These are phyloP conservation scores for Ailurus styani DNA, from an alignment of 2,113 vertebrate genomes.

Conservation along the genomic window DNA sequence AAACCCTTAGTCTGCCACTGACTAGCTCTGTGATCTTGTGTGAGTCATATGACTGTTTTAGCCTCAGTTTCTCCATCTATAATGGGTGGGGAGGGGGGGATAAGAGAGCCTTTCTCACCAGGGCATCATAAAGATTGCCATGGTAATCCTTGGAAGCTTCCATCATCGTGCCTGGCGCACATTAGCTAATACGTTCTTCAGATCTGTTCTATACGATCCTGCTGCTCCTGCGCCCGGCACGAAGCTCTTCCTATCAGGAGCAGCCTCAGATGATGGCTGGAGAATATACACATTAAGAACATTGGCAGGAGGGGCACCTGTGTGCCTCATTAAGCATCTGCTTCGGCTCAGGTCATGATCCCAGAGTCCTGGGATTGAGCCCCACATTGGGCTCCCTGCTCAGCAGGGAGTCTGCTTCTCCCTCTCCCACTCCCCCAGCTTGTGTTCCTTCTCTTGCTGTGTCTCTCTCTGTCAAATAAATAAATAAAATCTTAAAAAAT, in stretches of 20 bases:
- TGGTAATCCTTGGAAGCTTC: neutral
- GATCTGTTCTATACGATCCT: too few species aligned
- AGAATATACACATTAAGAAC: rapidly evolving
- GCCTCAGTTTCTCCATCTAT: neutral
- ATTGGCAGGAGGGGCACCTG: too few species aligned
- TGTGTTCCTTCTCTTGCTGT: too few species aligned
- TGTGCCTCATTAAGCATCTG: too few species aligned
- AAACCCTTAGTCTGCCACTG: neutral
- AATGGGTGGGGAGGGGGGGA: too few species aligned
- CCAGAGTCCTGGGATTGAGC: too few species aligned
- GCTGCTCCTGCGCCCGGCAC: neutral
- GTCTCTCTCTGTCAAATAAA: too few species aligned
- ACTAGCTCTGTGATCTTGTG: neutral
- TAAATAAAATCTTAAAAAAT: too few species aligned
- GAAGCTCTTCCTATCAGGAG: neutral
- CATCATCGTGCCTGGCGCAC: rapidly evolving
- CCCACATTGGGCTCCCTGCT: too few species aligned
- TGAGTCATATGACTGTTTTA: neutral
- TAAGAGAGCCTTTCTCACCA: neutral
- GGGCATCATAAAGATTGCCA: neutral
- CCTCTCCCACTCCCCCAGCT: too few species aligned
- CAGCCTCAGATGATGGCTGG: neutral
- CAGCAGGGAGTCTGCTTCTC: too few species aligned
- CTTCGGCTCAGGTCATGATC: too few species aligned
- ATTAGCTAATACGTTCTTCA: neutral